Conservation (phyloP, 2,113 vertebrate species). For the Albula goreensis region DNA sequence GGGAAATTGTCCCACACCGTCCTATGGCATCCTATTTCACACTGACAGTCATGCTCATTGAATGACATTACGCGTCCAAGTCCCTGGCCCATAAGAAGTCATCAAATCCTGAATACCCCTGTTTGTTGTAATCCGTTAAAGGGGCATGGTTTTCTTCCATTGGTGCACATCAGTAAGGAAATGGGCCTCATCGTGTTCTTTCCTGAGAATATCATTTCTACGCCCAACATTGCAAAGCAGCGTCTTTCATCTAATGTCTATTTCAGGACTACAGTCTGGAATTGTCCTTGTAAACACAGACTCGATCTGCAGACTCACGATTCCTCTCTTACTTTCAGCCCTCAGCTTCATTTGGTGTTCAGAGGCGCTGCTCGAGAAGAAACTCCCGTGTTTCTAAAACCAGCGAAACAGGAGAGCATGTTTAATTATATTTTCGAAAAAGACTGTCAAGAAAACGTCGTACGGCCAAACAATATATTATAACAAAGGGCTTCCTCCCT, state of each 20-base stretch:
- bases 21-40: not conserved
- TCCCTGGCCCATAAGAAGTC: not conserved
- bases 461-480: slow-evolving; percentile 68
- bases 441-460: slow-evolving; percentile 50
- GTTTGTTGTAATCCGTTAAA: too few relatives aligned
- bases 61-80: not conserved
- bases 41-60: slow-evolving; percentile 22
- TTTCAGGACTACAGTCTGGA: too few relatives aligned
- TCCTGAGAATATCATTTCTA: too few relatives aligned
- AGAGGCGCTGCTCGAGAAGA: slow-evolving; percentile 54
- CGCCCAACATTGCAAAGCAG: too few relatives aligned
- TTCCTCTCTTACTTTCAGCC: slow-evolving; percentile 9
- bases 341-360: slow-evolving; percentile 32
- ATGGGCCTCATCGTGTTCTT: too few relatives aligned
- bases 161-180: too few relatives aligned
- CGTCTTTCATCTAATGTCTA: too few relatives aligned
- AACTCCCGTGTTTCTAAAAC: slow-evolving; percentile 63
- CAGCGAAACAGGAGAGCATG: slow-evolving; percentile 59
- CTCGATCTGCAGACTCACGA: not conserved
- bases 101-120: not conserved
- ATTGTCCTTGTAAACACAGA: slow-evolving; percentile 17
- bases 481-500: slow-evolving; percentile 40
- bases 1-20: slow-evolving; percentile 23
- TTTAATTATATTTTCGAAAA: slow-evolving; percentile 69
- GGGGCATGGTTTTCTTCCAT: too few relatives aligned